Percentiles rank a stretch among this genome's conserved stretches.
Evolutionary conservation across 1,140 invertebrate genomes (phyloP).

Genomic region (Lasioglossum albipes): DNA sequence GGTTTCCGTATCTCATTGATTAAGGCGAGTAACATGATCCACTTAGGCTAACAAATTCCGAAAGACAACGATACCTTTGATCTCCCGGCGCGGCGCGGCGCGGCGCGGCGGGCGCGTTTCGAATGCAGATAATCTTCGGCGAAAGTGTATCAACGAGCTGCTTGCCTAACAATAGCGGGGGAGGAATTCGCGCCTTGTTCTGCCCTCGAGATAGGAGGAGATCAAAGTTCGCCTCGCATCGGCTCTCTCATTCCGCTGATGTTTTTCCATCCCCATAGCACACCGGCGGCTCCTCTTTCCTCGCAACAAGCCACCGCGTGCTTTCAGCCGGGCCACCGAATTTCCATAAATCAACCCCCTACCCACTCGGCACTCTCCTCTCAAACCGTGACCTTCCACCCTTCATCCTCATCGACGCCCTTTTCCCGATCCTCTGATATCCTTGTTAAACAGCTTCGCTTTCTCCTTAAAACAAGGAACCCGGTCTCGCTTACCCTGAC

Average conservation of each 20-base stretch:
- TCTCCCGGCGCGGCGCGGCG: too few species aligned
- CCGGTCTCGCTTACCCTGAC: background rate
- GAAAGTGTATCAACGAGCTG: conserved; percentile 35
- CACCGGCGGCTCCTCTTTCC: conserved; percentile 22
- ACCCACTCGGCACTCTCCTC: too few species aligned
- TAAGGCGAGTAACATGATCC: conserved; percentile 22
- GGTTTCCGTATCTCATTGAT: background rate
- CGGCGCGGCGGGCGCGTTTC: conserved; percentile 10
- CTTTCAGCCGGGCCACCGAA: conserved; percentile 49
- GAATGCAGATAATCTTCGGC: conserved; percentile 52
- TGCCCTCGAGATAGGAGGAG: conserved; percentile 41
- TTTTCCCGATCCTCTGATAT: conserved; percentile 17
- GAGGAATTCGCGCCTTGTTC: conserved; percentile 43
- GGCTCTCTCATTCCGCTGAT: conserved; percentile 34
- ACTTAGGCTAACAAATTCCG: conserved; percentile 34
- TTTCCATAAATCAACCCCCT: conserved; percentile 61
- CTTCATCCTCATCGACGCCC: conserved; percentile 9
- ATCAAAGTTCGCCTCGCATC: conserved; percentile 54
- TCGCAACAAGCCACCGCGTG: conserved; percentile 34
- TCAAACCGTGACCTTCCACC: background rate
- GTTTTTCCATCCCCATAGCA: conserved; percentile 30
- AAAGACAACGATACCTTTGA: conserved; percentile 56
- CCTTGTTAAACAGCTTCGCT: background rate
- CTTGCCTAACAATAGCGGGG: conserved; percentile 40
- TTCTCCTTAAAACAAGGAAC: background rate